A percentile compares a stretch with the other conserved stretches of the same genome.
These are phyloP conservation scores for Laticauda colubrina DNA, from an alignment of 2,113 vertebrate genomes.

Conservation along the genomic window DNA sequence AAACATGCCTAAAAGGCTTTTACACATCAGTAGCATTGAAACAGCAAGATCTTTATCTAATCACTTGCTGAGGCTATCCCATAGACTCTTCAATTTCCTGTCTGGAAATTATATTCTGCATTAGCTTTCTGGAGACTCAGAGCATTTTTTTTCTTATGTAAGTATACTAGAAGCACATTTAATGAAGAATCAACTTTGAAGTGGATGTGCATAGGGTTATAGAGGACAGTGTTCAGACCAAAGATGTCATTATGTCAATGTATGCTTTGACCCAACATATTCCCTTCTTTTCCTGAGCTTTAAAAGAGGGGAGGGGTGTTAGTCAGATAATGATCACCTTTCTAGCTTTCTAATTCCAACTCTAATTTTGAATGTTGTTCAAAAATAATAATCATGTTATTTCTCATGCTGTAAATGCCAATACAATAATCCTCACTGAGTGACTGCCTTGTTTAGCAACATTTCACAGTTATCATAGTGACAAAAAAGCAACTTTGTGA, in stretches of 20 bases:
- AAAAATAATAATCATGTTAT: background rate
- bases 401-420: background rate
- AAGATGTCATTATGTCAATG: background rate
- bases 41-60: slow-evolving; percentile 43
- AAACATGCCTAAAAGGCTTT: slow-evolving; percentile 43
- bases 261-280: background rate
- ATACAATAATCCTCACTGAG: background rate
- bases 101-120: background rate
- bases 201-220: background rate
- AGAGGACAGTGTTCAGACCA: background rate
- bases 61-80: slow-evolving; percentile 17
- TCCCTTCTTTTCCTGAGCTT: background rate
- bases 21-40: slow-evolving; percentile 32
- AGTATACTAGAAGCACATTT: background rate
- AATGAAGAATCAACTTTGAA: background rate
- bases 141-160: background rate
- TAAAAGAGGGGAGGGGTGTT: background rate
- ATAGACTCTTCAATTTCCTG: background rate
- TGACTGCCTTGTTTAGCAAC: background rate
- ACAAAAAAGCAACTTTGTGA: background rate
- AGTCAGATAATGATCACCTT: background rate
- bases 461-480: background rate
- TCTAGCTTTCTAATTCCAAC: background rate
- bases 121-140: background rate
- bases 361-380: background rate